phyloP scores from a whole-genome alignment of 2,888 invertebrate genomes.

The Spodoptera littoralis region DNA sequence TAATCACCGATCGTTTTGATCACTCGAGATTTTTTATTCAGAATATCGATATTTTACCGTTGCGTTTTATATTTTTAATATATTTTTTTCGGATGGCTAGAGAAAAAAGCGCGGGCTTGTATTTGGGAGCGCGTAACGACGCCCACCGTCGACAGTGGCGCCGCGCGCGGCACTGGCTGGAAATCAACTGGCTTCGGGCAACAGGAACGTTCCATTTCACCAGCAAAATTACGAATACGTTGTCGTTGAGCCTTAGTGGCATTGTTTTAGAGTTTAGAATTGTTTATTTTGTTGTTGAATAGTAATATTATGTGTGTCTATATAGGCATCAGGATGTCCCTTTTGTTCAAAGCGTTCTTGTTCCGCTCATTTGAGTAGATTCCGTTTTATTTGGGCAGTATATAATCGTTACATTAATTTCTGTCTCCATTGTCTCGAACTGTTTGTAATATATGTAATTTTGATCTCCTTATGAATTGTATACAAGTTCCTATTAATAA shows the following conservation, averaged over 20 bases:
- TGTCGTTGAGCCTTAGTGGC: slow-evolving; percentile 57
- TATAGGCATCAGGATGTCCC: slow-evolving; percentile 79
- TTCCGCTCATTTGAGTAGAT: slow-evolving; percentile 77
- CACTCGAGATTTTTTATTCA: slow-evolving; percentile 37
- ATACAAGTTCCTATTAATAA: slow-evolving; percentile 27
- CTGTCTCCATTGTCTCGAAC: slow-evolving; percentile 47
- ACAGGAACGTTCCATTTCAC: slow-evolving; percentile 74
- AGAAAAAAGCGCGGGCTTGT: slow-evolving; percentile 68
- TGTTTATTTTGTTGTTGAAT: slow-evolving; percentile 3
- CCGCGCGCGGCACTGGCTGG: slow-evolving; percentile 85
- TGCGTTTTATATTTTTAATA: slow-evolving; percentile 49
- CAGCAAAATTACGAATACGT: slow-evolving; percentile 59
- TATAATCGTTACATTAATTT: slow-evolving; percentile 72
- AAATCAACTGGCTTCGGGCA: slow-evolving; percentile 72
- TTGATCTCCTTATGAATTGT: slow-evolving; percentile 13
- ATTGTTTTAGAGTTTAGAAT: slow-evolving; percentile 55
- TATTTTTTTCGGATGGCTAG: slow-evolving; percentile 57
- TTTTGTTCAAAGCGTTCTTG: slow-evolving; percentile 80
- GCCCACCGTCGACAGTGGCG: slow-evolving; percentile 85
- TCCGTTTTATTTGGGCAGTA: slow-evolving; percentile 69
- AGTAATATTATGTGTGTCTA: slow-evolving; percentile 54
- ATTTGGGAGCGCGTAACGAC: slow-evolving; percentile 75
- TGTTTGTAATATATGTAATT: slow-evolving; percentile 42
- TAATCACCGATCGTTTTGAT: slow-evolving; percentile 39
- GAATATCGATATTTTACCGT: slow-evolving; percentile 26